A percentile compares a stretch with the other conserved stretches of the same genome.
phyloP scores from a whole-genome alignment of 2,888 invertebrate genomes.

The Escarpia spicata region DNA sequence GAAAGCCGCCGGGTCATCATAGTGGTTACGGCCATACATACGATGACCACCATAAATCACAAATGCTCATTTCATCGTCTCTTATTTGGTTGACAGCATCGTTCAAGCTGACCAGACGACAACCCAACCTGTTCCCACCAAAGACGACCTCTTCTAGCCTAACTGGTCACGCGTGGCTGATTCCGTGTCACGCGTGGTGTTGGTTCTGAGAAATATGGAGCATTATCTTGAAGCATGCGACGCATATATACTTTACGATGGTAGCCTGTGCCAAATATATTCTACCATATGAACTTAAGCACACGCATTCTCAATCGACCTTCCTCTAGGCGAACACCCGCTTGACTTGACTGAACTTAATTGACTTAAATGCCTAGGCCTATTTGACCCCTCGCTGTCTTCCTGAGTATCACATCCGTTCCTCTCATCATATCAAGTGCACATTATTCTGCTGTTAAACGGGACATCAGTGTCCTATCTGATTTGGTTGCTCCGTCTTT shows the following conservation, averaged over 20 bases:
- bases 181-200: background rate
- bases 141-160: background rate
- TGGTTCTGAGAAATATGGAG: background rate
- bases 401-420: too few species aligned
- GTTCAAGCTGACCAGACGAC: background rate
- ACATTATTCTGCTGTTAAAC: too few species aligned
- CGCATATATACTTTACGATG: background rate
- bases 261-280: background rate
- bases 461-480: too few species aligned
- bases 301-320: background rate
- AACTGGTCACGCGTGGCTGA: background rate
- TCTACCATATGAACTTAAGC: background rate
- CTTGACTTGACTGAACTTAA: too few species aligned
- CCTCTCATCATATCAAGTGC: too few species aligned
- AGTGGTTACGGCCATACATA: background rate
- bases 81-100: background rate
- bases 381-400: too few species aligned
- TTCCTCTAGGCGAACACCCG: too few species aligned
- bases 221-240: background rate
- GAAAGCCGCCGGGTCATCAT: background rate
- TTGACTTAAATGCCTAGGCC: too few species aligned
- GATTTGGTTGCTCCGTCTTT: too few species aligned
- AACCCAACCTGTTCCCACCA: background rate
- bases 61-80: background rate
- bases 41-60: background rate